Evolutionary conservation across 1,140 invertebrate species (phyloP).

Genomic region (Tetranychus urticae): DNA sequence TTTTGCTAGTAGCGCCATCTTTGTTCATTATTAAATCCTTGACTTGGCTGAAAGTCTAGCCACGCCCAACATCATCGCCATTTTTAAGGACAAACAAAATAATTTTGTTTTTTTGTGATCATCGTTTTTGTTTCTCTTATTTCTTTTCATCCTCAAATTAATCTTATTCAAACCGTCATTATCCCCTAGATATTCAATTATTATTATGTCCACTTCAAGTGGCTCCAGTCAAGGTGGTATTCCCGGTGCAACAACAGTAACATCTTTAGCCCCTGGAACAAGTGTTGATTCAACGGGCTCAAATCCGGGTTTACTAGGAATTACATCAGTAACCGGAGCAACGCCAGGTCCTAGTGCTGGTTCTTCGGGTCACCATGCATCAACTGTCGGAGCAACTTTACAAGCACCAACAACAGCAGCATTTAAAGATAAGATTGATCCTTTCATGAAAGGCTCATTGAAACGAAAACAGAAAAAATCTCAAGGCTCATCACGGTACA

Average conservation of each 20-base stretch:
- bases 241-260: too few species aligned
- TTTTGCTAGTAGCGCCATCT: too few species aligned
- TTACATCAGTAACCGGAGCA: not conserved
- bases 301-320: too few species aligned
- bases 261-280: not conserved
- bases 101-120: too few species aligned
- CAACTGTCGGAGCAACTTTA: not conserved
- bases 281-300: not conserved
- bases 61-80: too few species aligned
- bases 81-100: too few species aligned
- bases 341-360: not conserved
- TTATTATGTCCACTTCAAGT: not conserved
- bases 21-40: too few species aligned
- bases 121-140: too few species aligned
- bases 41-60: too few species aligned
- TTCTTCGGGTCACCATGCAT: not conserved
- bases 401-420: not conserved
- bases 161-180: not conserved
- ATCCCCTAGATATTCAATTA: not conserved
- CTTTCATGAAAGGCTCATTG: constrained; percentile 65
- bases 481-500: constrained; percentile 66
- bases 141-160: too few species aligned
- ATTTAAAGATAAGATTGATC: constrained; percentile 82
- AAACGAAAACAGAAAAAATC: constrained; percentile 82
- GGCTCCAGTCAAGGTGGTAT: not conserved